Evolutionary conservation across 2,113 vertebrate genomes (phyloP), one percentile per base, ranked within the genome.

Genomic region (Casuarius casuarius): DNA sequence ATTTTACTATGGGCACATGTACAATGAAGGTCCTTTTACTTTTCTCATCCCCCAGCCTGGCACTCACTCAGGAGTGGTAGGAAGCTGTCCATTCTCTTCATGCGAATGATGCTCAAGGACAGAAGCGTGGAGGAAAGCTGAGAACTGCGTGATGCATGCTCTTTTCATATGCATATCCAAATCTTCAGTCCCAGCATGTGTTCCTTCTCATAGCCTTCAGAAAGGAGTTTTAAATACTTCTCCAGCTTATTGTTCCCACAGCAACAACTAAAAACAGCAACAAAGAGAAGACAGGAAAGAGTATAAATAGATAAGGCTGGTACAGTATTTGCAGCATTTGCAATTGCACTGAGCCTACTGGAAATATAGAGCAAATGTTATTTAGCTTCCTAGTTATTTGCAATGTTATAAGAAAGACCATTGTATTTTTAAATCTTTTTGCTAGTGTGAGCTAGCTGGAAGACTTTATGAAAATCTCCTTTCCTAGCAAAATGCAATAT

Each of bases 211-310:
- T 6, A 46, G 42, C 42, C n/a, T 80, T 89, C 46, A 71, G 61
- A 91, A 89, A 78, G 9, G 23, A 87, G 38, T 79, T 89, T 95
- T 66, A 90, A 83, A 63, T 83, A 76, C 13, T 80, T 73, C 26
- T 76, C 40, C 40, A 65, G 28, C 4, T 84, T 89, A 74, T 71
- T 88, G 62, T 86, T 93, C 51, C 75, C 65, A 87, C n/a, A 94
- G 85, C 75, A 90, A 89, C 79, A 87, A 84, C 56, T 85, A 44
- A 91, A 92, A 84, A 15, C 29, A 88, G 52, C 48, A 79, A 66
- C 13, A 93, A 91, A 93, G 46, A 80, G 28, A 80, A 54, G 12
- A 91, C 6, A 70, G 18, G 21, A 79, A 80, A 74, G 35, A 31
- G 2, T 67, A 63, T 63, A 68, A 94, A 46, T 89, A 83, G 35